Base-by-base conservation (phyloP, 2,888 invertebrate species). In the Meliscaeva auricollis region DNA sequence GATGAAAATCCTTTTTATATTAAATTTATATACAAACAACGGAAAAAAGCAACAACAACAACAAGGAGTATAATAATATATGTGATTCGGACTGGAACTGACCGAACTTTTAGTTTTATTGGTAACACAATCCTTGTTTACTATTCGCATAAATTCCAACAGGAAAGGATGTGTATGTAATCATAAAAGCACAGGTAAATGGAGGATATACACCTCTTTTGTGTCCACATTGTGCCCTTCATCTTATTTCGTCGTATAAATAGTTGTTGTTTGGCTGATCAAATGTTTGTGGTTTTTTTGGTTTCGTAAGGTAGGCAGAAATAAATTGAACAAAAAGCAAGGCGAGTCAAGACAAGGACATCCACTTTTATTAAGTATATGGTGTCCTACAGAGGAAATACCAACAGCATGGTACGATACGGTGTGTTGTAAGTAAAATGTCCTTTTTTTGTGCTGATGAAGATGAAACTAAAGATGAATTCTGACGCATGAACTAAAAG, bases 291-390 rank as follows among this genome's bases (percentile, higher is more conserved):
- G 62, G 48, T 48, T 17, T 20, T 41, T 20, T 15, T 26, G 26
- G 32, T 48, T 62, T 44, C 15, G 9, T 46, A 64, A 66, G 50
- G 50, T 66, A 66, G 66, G 50, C 64, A 48, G 8, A 44, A 58
- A 74, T 80, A 79, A 50, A 54, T 50, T 76, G 26, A 52, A 38
- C 38, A 38, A 15, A 56, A 56, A 5, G 6, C 20, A 38, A 58
- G 3, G 13, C 13, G 35, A 56, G 17, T 13, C 13, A 48, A 15
- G 58, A 68, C 68, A 69, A 70, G 50, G 50, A 75, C 41, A 79
- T 79, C 70, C 75, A 79, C 79, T 84, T 79, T 70, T 35, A 38
- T 70, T 75, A 79, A 84, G 75, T 75, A 60, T 73, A 74, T 41
- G 0, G 38, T 66, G 64, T 64, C 78, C 32, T n/a, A 56, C 32